phyloP scores from a whole-genome alignment of 2,888 invertebrate genomes.

The Volucella zonaria region DNA sequence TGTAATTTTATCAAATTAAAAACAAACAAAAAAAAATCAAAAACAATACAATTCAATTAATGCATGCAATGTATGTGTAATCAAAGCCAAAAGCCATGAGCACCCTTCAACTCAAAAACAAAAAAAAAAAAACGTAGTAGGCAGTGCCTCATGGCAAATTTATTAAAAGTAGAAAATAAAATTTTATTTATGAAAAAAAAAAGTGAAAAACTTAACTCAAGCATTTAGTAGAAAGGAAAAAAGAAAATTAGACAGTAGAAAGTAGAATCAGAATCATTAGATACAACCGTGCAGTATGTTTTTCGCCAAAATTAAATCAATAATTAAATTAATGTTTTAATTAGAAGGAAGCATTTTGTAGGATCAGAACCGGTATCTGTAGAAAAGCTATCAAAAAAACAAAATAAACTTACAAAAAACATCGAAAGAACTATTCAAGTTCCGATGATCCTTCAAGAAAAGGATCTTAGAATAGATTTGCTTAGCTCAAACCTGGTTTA shows the following conservation, averaged over 20 bases:
- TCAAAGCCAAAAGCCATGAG: constrained; percentile 70
- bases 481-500: constrained; percentile 43
- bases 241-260: constrained; percentile 18
- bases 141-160: constrained; percentile 45
- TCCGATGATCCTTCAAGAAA: background rate
- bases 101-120: constrained; percentile 24
- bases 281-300: background rate
- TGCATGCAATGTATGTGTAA: constrained; percentile 74
- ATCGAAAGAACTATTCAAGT: too few relatives aligned
- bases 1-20: constrained; percentile 39
- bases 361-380: constrained; percentile 34
- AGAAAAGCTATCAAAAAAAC: constrained; percentile 36
- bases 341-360: constrained; percentile 37
- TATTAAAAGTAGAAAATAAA: constrained; percentile 59
- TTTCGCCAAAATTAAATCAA: constrained; percentile 56
- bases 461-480: background rate
- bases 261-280: constrained; percentile 10
- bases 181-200: constrained; percentile 63
- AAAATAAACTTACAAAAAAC: too few relatives aligned
- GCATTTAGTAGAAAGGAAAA: constrained; percentile 62
- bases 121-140: background rate
- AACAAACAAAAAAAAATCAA: constrained; percentile 40
- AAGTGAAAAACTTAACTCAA: constrained; percentile 44
- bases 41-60: constrained; percentile 46
- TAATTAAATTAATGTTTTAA: constrained; percentile 59